Evolutionary conservation across 2,888 invertebrate genomes (phyloP).

Genomic region (Drepana falcataria): DNA sequence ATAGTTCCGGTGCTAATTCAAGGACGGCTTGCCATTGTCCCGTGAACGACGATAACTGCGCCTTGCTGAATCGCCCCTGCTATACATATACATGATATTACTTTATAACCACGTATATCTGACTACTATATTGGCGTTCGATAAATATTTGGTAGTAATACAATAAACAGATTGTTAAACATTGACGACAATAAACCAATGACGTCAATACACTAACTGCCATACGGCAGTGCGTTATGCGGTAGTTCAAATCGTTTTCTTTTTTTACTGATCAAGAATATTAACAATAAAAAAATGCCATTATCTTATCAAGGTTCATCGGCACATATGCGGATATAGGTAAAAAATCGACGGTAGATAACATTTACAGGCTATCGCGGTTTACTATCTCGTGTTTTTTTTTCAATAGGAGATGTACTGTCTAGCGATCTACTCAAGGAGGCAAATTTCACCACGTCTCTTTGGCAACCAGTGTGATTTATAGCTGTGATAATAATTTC

Average conservation of each 20-base stretch:
- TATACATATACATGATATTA: constrained; percentile 11
- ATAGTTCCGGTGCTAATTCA: constrained; percentile 72
- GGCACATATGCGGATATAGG: not conserved
- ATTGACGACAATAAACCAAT: not conserved
- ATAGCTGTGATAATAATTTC: constrained; percentile 62
- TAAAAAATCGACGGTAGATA: not conserved
- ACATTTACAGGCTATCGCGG: not conserved
- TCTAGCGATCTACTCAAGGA: constrained; percentile 15
- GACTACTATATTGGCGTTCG: not conserved
- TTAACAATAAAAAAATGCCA: not conserved
- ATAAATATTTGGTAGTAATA: not conserved
- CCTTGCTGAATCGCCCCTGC: constrained; percentile 32
- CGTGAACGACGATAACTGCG: constrained; percentile 26
- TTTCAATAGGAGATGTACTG: constrained; percentile 11
- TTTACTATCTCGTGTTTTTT: not conserved
- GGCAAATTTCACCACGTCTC: constrained; percentile 45
- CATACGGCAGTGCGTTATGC: not conserved
- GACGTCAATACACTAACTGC: not conserved
- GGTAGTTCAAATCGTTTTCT: not conserved
- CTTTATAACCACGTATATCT: constrained; percentile 21
- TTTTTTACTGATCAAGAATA: too few relatives aligned
- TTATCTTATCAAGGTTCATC: not conserved
- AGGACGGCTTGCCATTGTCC: constrained; percentile 64
- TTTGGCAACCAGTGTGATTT: constrained; percentile 43
- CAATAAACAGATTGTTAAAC: not conserved